Evolutionary conservation across 2,113 vertebrate species (phyloP), one percentile per base, ranked within the genome.

Genomic region (Megaceryle maxima): DNA sequence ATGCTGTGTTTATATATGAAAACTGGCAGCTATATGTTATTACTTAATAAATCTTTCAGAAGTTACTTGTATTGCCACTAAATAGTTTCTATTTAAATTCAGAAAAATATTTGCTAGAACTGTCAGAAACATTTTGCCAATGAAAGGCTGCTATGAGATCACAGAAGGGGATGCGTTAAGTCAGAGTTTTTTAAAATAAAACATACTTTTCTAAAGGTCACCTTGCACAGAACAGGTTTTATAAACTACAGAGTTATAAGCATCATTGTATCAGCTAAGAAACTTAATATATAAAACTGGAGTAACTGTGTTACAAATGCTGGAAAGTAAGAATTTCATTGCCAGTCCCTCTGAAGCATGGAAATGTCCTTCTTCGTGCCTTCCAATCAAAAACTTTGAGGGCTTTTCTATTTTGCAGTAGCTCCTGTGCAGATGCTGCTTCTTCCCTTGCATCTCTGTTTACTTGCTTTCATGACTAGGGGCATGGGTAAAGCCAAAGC

Each of bases 101-200:
- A 81, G 69, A 83, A 81, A 77, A 62, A 48, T 51, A 24, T 97
- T 25, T 98, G 97, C 90, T 98, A 98, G 91, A 98, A 98, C 16
- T 97, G 98, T 82, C 90, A 93, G 76, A 98, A 98, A 96, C 95
- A 92, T 81, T 98, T 98, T 96, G 96, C 98, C 89, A 98, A 83
- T 8, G 98, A 98, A 97, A 98, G 97, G 81, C 96, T 99, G 44
- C 91, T 98, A 57, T 15, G 87, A 94, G 98, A 98, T 92, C 98
- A 98, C 43, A 85, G 98, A 56, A 98, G 97, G 56, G 96, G 97
- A 80, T 98, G 97, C 2, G 96, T 97, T 97, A 95, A 96, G 73
- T n/a, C 33, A 63, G 46, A 73, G 28, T 16, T 83, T 59, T 75
- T 82, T 57, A 16, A 90, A 84, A 82, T 63, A 78, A 73, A 87